Base-by-base conservation (phyloP, 1,140 invertebrate species). In the Hypothenemus hampei region DNA sequence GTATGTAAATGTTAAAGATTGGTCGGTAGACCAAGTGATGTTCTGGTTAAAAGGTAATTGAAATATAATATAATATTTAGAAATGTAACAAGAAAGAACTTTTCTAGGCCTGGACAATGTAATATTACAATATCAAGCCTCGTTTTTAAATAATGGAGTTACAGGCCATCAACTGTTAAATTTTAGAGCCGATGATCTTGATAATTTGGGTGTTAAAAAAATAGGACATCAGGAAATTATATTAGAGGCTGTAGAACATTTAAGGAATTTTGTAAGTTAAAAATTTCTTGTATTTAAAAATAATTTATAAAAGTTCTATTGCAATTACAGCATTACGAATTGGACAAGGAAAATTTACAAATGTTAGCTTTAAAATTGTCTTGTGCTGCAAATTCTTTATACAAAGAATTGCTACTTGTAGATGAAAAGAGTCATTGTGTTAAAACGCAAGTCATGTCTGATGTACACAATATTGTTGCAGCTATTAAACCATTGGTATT, bases 181-280 rank as follows among this genome's bases (percentile, higher is more conserved):
- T 66, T 77, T 96, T 48, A 80, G 86, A 26, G 82, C 89, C 24
- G 86, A 92, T 71, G 90, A 95, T 73, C 77, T 96, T 33, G 88
- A 91, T 68, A 83, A 89, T 68, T 76, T 96, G 24, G 86, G 88
- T 26, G 83, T 96, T 57, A 74, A 77, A 33, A 86, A 88, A 65
- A 81, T 96, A 54, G 92, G 93, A 3, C 92, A 95, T 69, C 93
- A 97, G 73, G 93, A 97, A 72, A 79, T 94, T 37, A 83, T 96
- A 57, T 74, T 96, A 45, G 91, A 94, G 75, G 90, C 90, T 39
- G 85, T 95, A 4, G 91, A 93, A 65, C 85, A 90, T 61, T 75
- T 97, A 11, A 77, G 87, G 57, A 54, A 59, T 21, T 43, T 21
- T 43, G 19, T 43, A 23, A 43, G 40, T 20, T 43, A 37, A 37